Evolutionary conservation across 2,113 vertebrate genomes (phyloP).

Genomic region (Paramormyrops kingsleyae): DNA sequence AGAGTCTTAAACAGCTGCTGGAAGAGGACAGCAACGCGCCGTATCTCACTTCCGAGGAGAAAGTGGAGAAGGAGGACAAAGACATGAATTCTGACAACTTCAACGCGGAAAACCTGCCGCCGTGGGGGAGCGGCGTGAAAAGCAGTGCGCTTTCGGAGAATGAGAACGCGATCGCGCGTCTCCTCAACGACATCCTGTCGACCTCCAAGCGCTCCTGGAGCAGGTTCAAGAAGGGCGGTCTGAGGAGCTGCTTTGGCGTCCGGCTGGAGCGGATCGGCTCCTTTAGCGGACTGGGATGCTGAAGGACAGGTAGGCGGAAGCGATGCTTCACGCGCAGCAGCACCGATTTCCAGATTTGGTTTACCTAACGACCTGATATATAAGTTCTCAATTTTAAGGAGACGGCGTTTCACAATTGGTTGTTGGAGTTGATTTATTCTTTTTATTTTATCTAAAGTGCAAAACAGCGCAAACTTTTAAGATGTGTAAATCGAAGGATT

Average conservation of each 20-base stretch:
- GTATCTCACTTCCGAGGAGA: slow-evolving; percentile 33
- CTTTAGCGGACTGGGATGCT: slow-evolving; percentile 69
- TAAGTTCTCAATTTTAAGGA: not conserved
- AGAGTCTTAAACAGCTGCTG: slow-evolving; percentile 57
- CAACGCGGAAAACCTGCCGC: slow-evolving; percentile 18
- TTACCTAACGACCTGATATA: not conserved
- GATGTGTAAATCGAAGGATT: not conserved
- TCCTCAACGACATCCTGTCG: slow-evolving; percentile 56
- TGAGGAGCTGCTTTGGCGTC: slow-evolving; percentile 68
- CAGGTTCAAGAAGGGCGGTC: slow-evolving; percentile 59
- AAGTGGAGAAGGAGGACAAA: slow-evolving; percentile 16
- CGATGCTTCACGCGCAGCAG: not conserved
- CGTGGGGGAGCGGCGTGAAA: slow-evolving; percentile 35
- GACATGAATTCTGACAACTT: slow-evolving; percentile 33
- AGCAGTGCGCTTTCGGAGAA: slow-evolving; percentile 35
- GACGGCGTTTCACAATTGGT: not conserved
- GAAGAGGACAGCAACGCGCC: slow-evolving; percentile 45
- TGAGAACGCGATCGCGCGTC: slow-evolving; percentile 36
- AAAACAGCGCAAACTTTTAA: not conserved
- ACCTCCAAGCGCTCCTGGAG: slow-evolving; percentile 61
- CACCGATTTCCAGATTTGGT: not conserved
- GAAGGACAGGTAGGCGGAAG: slow-evolving; percentile 29
- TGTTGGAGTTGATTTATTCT: not conserved
- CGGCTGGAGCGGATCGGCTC: slow-evolving; percentile 66
- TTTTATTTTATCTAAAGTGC: not conserved